A percentile compares a stretch with the other conserved stretches of the same genome.
These are phyloP conservation scores for Scaptomyza cyrtandrae DNA, from an alignment of 2,888 invertebrate species.

Conservation along the genomic window DNA sequence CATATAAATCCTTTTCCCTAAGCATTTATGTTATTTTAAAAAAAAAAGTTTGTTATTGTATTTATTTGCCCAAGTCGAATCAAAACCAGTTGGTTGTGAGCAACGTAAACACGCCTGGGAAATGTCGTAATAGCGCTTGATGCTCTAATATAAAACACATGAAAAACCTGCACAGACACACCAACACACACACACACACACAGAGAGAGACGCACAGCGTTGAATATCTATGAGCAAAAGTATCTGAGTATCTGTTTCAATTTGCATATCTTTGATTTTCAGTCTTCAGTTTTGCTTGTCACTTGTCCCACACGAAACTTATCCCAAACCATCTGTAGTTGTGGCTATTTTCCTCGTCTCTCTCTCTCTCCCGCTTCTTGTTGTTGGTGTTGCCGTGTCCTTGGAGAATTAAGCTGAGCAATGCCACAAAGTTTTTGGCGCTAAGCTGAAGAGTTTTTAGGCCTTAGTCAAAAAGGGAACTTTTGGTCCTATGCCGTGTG, in stretches of 20 bases:
- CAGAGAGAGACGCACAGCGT: constrained; percentile 1
- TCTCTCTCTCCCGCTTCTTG: constrained; percentile 10
- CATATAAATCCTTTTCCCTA: constrained; percentile 75
- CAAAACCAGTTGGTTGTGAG: constrained; percentile 31
- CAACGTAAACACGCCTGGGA: constrained; percentile 60
- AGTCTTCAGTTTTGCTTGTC: constrained; percentile 41
- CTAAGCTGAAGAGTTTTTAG: constrained; percentile 62
- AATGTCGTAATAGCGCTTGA: constrained; percentile 71
- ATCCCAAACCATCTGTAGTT: constrained; percentile 35
- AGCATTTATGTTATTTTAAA: constrained; percentile 78
- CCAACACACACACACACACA: background rate
- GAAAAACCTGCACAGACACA: constrained; percentile 37
- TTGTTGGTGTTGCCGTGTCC: constrained; percentile 29
- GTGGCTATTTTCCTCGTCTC: constrained; percentile 15
- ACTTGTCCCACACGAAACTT: constrained; percentile 37
- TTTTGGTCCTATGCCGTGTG: constrained; percentile 20
- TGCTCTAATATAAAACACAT: constrained; percentile 68
- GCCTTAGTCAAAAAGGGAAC: constrained; percentile 28
- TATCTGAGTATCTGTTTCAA: constrained; percentile 80
- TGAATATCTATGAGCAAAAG: constrained; percentile 49
- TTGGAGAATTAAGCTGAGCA: constrained; percentile 28
- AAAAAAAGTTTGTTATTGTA: constrained; percentile 64
- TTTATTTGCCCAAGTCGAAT: constrained; percentile 44
- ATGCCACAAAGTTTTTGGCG: constrained; percentile 60
- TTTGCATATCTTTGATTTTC: constrained; percentile 80